Evolutionary conservation across 2,113 vertebrate species (phyloP).

Genomic region (Callopanchax toddi): DNA sequence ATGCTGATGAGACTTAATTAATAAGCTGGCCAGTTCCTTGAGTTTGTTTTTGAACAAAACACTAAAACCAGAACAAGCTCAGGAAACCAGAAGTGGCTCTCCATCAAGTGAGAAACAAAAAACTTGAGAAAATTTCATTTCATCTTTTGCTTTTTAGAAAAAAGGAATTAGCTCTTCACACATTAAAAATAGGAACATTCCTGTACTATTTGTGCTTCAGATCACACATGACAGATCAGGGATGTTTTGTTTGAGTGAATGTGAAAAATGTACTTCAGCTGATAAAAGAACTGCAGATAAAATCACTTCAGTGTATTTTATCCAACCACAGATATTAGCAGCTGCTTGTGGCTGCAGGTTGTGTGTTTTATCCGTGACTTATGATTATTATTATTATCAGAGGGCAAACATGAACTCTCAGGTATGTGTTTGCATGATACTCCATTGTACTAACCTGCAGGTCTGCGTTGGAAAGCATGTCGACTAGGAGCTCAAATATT

Average conservation of each 20-base stretch:
- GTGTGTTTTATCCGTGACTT: slow-evolving; percentile 10
- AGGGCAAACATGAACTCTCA: slow-evolving; percentile 22
- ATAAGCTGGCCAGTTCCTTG: too few relatives aligned
- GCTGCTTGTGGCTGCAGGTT: background rate
- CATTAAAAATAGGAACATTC: background rate
- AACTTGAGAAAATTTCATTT: slow-evolving; percentile 37
- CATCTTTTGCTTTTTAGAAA: slow-evolving; percentile 16
- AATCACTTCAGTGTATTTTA: background rate
- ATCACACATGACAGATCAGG: background rate
- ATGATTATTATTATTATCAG: slow-evolving; percentile 43
- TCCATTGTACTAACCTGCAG: slow-evolving; percentile 66
- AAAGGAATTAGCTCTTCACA: slow-evolving; percentile 22
- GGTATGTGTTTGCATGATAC: slow-evolving; percentile 21
- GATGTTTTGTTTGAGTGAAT: slow-evolving; percentile 24
- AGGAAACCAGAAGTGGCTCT: slow-evolving; percentile 12
- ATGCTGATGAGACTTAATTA: too few relatives aligned
- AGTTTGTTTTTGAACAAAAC: too few relatives aligned
- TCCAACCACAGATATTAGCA: background rate
- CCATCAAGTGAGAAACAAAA: background rate
- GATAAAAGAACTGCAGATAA: slow-evolving; percentile 19
- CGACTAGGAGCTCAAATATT: slow-evolving; percentile 72
- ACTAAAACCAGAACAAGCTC: background rate
- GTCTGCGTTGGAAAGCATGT: slow-evolving; percentile 70
- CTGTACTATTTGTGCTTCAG: background rate
- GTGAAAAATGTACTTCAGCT: slow-evolving; percentile 22